These are phyloP conservation scores for Vidua chalybeata DNA, from an alignment of 2,113 vertebrate genomes.

Conservation along the genomic window DNA sequence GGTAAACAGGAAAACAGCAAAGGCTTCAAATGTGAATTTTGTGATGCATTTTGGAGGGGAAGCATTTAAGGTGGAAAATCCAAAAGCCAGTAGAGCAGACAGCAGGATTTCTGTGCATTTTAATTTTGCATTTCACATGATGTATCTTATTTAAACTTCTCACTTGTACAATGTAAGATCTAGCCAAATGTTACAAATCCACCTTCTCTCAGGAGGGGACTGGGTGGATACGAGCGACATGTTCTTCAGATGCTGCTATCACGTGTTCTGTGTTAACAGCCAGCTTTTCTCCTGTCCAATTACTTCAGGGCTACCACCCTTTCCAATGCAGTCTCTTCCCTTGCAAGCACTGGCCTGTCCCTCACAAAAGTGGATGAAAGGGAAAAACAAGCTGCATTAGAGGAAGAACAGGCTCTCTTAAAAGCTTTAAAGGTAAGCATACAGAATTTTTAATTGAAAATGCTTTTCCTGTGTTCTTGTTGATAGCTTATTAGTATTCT, in stretches of 20 bases:
- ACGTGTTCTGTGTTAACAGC: neutral
- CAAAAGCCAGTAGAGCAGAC: neutral
- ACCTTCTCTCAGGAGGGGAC: neutral
- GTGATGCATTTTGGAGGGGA: neutral
- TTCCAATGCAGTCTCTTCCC: conserved; percentile 95
- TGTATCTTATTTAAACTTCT: neutral
- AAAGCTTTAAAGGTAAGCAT: conserved; percentile 93
- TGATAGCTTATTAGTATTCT: neutral
- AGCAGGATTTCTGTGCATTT: neutral
- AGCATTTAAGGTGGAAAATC: neutral
- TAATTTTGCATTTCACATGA: neutral
- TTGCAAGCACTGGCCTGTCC: conserved; percentile 96
- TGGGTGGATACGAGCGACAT: neutral
- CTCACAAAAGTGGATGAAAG: conserved; percentile 98
- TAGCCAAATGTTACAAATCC: neutral
- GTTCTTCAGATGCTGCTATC: neutral
- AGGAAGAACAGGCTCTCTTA: conserved; percentile 95
- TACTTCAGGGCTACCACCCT: conserved; percentile 92
- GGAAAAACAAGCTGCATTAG: conserved; percentile 98
- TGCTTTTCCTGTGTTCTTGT: neutral
- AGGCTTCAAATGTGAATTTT: neutral
- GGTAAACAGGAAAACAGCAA: neutral
- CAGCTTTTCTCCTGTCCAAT: conserved; percentile 41
- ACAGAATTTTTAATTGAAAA: neutral
- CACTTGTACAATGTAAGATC: neutral